These are phyloP conservation scores for Setipinna tenuifilis DNA, from an alignment of 2,797 vertebrate species.

Conservation along the genomic window DNA sequence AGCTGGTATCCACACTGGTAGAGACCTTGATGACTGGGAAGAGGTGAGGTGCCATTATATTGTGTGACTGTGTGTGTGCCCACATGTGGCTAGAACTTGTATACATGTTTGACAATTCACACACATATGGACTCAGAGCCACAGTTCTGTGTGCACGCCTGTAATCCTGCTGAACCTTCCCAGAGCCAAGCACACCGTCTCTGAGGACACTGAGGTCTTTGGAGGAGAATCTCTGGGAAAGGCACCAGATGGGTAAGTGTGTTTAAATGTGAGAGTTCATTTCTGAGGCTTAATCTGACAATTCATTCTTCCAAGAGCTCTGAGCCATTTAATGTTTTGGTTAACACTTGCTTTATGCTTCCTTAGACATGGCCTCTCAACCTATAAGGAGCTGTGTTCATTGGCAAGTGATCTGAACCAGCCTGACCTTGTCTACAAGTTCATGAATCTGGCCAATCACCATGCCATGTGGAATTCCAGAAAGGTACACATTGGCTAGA, in stretches of 20 bases:
- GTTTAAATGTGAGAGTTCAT: background rate
- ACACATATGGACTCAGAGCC: no score
- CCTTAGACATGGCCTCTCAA: conserved; percentile 90
- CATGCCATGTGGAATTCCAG: conserved; percentile 99
- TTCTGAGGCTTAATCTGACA: conserved; percentile 1
- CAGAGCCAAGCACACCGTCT: conserved; percentile 86
- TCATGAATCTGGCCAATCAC: conserved; percentile 99
- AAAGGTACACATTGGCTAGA: conserved; percentile 80
- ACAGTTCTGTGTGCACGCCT: background rate
- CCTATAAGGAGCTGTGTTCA: conserved; percentile 97
- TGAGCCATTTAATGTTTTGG: background rate
- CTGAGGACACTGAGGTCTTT: conserved; percentile 93
- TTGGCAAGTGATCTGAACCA: conserved; percentile 97
- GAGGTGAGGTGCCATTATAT: conserved; percentile 75
- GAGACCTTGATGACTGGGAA: conserved; percentile 99
- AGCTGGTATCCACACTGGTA: conserved; percentile 92
- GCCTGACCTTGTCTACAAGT: conserved; percentile 97
- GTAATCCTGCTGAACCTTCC: background rate
- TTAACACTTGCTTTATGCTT: conserved; percentile 25
- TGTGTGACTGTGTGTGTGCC: background rate
- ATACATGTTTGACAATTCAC: no score
- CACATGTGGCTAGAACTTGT: no score
- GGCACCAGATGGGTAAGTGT: conserved; percentile 92
- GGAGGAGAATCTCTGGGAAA: conserved; percentile 91
- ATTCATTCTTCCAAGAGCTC: background rate